These are phyloP conservation scores for Microchrysa polita DNA, from an alignment of 2,888 invertebrate species.

Conservation along the genomic window DNA sequence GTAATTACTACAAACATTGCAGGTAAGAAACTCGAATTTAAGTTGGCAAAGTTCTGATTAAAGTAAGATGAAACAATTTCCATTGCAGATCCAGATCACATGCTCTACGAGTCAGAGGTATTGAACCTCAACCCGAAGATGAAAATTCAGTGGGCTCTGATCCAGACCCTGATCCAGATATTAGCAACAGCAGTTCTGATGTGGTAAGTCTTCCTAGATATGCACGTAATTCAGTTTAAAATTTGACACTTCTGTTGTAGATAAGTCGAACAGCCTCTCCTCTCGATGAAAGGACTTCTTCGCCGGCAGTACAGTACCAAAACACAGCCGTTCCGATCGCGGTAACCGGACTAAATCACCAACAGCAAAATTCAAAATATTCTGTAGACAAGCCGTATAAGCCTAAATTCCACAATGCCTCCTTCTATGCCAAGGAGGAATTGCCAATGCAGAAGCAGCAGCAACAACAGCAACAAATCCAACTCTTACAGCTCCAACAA, in stretches of 20 bases:
- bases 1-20: slow-evolving; percentile 91
- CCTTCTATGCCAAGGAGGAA: slow-evolving; percentile 67
- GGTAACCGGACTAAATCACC: not conserved
- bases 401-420: slow-evolving; percentile 78
- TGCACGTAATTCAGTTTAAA: not conserved
- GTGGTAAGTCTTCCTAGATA: slow-evolving; percentile 54
- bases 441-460: slow-evolving; percentile 22
- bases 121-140: slow-evolving; percentile 67
- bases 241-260: slow-evolving; percentile 51
- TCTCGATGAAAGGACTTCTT: slow-evolving; percentile 59
- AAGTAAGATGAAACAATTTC: not conserved
- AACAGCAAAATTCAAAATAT: slow-evolving; percentile 58
- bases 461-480: slow-evolving; percentile 50
- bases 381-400: slow-evolving; percentile 72
- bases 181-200: slow-evolving; percentile 64
- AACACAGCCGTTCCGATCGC: slow-evolving; percentile 41
- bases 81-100: slow-evolving; percentile 74
- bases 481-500: slow-evolving; percentile 45
- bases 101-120: slow-evolving; percentile 72
- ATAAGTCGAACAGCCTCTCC: slow-evolving; percentile 61
- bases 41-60: too few species aligned
- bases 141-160: slow-evolving; percentile 70
- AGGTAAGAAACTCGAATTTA: slow-evolving; percentile 60
- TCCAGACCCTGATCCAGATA: slow-evolving; percentile 68
- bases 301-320: slow-evolving; percentile 50